These are phyloP conservation scores for Dipodomys spectabilis DNA, from an alignment of 2,113 vertebrate genomes.

Conservation along the genomic window DNA sequence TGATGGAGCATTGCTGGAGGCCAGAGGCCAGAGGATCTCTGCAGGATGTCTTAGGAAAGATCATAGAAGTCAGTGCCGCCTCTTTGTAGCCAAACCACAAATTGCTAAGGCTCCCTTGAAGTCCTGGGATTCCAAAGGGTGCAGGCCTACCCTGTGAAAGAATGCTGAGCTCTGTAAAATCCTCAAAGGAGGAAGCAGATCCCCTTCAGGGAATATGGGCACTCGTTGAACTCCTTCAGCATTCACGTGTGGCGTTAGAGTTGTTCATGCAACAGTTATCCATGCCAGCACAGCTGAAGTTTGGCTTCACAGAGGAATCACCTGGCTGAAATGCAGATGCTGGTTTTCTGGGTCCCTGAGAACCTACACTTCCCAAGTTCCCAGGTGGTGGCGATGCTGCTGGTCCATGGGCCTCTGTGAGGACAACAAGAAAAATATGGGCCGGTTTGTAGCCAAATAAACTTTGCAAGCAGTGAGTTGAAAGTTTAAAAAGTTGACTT, in stretches of 20 bases:
- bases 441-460: background rate
- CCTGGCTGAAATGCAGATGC: background rate
- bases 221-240: background rate
- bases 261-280: background rate
- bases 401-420: rapidly evolving
- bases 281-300: background rate
- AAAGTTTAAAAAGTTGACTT: background rate
- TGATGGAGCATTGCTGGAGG: background rate
- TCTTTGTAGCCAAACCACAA: constrained; percentile 64
- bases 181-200: background rate
- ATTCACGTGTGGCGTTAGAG: background rate
- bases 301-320: background rate
- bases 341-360: background rate
- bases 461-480: background rate
- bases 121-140: constrained; percentile 5
- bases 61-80: constrained; percentile 9
- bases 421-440: background rate
- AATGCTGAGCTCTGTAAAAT: constrained; percentile 64
- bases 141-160: constrained; percentile 1
- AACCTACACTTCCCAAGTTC: background rate
- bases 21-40: background rate
- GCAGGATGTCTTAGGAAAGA: constrained; percentile 3
- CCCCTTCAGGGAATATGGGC: background rate
- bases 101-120: constrained; percentile 59
- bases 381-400: background rate